Conservation (phyloP, 2,113 vertebrate genomes). For the Platanista minor region DNA sequence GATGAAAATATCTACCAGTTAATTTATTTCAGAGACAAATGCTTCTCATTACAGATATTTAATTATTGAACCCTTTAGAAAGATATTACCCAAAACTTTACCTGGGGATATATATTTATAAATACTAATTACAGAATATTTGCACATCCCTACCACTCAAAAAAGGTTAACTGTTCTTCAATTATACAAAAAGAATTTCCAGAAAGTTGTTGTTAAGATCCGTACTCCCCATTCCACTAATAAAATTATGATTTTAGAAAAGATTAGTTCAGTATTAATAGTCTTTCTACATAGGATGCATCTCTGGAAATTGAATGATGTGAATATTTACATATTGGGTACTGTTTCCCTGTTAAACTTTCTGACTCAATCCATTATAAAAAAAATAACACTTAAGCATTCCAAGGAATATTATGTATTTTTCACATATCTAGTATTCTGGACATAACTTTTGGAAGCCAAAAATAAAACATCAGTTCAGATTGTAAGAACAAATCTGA, state of each 20-base stretch:
- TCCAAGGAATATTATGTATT: not conserved
- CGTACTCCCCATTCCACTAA: not conserved
- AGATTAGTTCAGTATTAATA: not conserved
- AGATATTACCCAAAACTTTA: constrained; percentile 38
- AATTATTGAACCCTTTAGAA: constrained; percentile 46
- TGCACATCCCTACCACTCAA: not conserved
- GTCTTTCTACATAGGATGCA: not conserved
- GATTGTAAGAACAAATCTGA: not conserved
- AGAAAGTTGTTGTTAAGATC: not conserved
- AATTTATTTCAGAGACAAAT: constrained; percentile 48
- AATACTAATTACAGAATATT: constrained; percentile 41
- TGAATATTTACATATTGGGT: not conserved
- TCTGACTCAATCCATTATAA: not conserved
- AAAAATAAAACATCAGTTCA: not conserved
- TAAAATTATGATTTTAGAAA: constrained; percentile 12
- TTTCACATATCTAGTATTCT: not conserved
- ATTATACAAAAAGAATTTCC: constrained; percentile 13
- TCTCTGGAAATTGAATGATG: constrained; percentile 27
- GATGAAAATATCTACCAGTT: constrained; percentile 34
- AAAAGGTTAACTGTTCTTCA: not conserved
- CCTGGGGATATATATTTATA: constrained; percentile 17
- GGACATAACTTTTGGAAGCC: not conserved
- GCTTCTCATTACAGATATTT: constrained; percentile 31
- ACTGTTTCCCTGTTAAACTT: not conserved
- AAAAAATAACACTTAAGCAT: not conserved